These are phyloP conservation scores for Galerucella pusilla DNA, from an alignment of 2,888 invertebrate species.

Conservation along the genomic window DNA sequence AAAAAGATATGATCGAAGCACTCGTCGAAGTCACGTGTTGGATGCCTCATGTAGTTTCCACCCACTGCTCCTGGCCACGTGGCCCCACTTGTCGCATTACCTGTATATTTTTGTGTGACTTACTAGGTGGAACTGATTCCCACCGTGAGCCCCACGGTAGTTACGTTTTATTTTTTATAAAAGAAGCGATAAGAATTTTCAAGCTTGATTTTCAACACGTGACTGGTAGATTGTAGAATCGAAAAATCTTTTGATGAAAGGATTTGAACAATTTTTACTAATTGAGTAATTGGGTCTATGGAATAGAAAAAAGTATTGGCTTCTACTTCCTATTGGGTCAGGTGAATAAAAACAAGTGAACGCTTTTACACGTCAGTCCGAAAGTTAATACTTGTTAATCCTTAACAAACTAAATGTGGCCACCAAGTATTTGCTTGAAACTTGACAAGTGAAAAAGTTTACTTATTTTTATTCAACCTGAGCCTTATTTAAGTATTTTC, in stretches of 20 bases:
- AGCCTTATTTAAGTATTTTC: too few species aligned
- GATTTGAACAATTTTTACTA: background rate
- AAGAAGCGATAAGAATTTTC: conserved; percentile 11
- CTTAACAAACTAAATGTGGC: too few species aligned
- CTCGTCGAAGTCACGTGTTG: conserved; percentile 3
- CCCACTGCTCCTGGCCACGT: conserved; percentile 26
- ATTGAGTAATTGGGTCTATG: too few species aligned
- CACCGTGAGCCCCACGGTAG: conserved; percentile 29
- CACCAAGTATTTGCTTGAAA: too few species aligned
- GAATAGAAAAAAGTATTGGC: too few species aligned
- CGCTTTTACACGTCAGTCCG: too few species aligned
- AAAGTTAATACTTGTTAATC: too few species aligned
- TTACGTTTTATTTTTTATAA: background rate
- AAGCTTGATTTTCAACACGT: background rate
- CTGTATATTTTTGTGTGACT: conserved; percentile 32
- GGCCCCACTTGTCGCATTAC: conserved; percentile 33
- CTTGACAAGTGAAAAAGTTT: background rate
- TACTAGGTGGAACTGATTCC: conserved; percentile 34
- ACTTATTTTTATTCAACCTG: conserved; percentile 35
- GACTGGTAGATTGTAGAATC: background rate
- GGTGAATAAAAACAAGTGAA: too few species aligned
- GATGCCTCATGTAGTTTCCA: background rate
- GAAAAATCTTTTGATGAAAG: background rate
- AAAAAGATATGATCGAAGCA: conserved; percentile 25
- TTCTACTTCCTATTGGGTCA: too few species aligned